Percentiles rank a stretch among this genome's conserved stretches.
Evolutionary conservation across 2,797 vertebrate species (phyloP).

Genomic region (Psittacula echo): DNA sequence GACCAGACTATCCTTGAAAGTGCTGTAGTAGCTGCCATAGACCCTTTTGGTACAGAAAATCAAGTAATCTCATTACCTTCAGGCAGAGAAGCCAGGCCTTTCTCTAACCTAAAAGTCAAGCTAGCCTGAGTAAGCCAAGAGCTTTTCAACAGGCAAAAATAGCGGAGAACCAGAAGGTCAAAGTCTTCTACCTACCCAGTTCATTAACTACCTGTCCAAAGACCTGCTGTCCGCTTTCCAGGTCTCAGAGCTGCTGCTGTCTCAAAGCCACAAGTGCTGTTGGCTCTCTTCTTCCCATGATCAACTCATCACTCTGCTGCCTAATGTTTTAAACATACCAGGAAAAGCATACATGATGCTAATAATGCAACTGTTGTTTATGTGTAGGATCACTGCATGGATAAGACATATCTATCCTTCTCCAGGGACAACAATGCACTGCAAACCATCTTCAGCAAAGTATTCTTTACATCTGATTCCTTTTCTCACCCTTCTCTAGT

Average conservation of each 20-base stretch:
- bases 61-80: background rate
- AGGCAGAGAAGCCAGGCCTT: background rate
- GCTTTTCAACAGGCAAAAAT: background rate
- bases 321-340: background rate
- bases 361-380: background rate
- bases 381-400: background rate
- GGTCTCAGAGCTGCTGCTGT: background rate
- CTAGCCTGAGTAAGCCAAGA: background rate
- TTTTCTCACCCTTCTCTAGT: conserved; percentile 34
- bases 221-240: background rate
- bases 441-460: background rate
- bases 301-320: background rate
- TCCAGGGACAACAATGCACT: background rate
- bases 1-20: background rate
- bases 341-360: background rate
- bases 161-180: background rate
- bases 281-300: background rate
- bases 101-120: background rate
- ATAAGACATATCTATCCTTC: background rate
- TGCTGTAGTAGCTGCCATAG: background rate
- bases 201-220: background rate
- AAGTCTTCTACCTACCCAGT: background rate
- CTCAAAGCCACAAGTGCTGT: background rate
- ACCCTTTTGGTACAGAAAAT: background rate
- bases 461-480: conserved; percentile 40